Percentiles rank a stretch among this genome's conserved stretches.
phyloP scores from a whole-genome alignment of 1,140 invertebrate genomes.

The Hyles euphorbiae region DNA sequence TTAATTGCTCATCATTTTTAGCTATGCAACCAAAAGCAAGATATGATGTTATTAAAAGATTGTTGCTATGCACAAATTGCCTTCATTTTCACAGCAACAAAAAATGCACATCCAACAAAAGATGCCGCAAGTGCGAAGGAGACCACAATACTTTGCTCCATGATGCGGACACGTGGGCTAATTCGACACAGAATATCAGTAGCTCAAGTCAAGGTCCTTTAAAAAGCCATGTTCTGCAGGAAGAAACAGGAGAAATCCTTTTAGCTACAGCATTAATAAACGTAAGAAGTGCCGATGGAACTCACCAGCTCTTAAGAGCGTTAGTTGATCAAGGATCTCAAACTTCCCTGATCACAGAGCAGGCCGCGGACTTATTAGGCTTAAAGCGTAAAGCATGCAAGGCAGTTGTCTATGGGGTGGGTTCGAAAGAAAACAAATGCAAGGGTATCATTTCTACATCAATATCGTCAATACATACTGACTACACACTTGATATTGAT shows the following conservation, averaged over 20 bases:
- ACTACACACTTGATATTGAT: not conserved
- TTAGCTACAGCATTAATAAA: slow-evolving; percentile 18
- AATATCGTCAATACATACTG: not conserved
- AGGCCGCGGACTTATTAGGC: not conserved
- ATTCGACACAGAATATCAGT: too few relatives aligned
- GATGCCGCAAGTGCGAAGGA: slow-evolving; percentile 15
- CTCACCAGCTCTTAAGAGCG: slow-evolving; percentile 11
- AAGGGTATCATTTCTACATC: not conserved
- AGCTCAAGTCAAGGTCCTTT: too few relatives aligned
- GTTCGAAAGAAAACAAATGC: not conserved
- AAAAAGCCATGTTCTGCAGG: slow-evolving; percentile 13
- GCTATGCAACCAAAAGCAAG: slow-evolving; percentile 13
- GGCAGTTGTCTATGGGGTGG: not conserved
- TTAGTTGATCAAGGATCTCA: not conserved
- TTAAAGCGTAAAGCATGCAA: not conserved
- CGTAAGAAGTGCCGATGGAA: slow-evolving; percentile 10
- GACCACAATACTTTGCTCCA: slow-evolving; percentile 19
- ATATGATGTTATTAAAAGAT: too few relatives aligned
- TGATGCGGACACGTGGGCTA: too few relatives aligned
- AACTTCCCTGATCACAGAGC: slow-evolving; percentile 1
- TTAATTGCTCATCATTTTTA: slow-evolving; percentile 14
- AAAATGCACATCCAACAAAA: slow-evolving; percentile 14
- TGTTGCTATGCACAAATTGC: slow-evolving; percentile 12
- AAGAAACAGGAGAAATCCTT: slow-evolving; percentile 13
- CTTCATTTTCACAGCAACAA: slow-evolving; percentile 13